Base-by-base conservation (phyloP, 1,140 invertebrate species). In the Temnothorax curvispinosus region DNA sequence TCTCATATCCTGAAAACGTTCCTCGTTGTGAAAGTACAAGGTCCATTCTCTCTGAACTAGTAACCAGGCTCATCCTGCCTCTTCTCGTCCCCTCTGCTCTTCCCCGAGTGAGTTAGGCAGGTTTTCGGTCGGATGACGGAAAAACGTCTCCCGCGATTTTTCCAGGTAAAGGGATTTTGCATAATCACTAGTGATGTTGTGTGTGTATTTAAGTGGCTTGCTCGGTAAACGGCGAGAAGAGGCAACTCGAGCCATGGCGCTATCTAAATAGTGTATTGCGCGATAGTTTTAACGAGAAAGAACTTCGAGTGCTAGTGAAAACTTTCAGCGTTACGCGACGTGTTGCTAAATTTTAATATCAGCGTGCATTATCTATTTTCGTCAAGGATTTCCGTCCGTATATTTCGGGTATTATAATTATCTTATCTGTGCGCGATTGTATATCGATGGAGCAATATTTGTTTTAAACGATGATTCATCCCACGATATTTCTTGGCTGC, bases 121-220 rank as follows among this genome's bases (percentile, higher is more conserved):
- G 35, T 80, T 67, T 84, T 50, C 21, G 58, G 3, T 64, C 58
- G 38, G 38, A 54, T 78, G 58, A 44, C n/a, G 74, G 32, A 54
- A 60, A 86, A 81, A 60, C 64, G 32, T 86, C 64, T 80, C 47
- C 4, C 7, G 76, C 47, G 82, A 78, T 65, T 80, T 82, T 86
- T 13, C 76, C 7, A 27, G 47, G 9, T 62, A 84, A 87, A 84
- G 13, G 32, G 58, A 87, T 82, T 87, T 87, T 87, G 62, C 67
- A 87, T 87, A 87, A 87, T 84, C 44, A 44, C 67, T 13, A 77
- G 54, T 58, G 80, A 85, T 80, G 71, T 67, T 85, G 50, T 27
- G 27, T 27, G 27, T 27, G 27, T 81, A 84, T 67, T 67, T 85
- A 85, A 87, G 67, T 87, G 71, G 52, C 71, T 44, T 47, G 41